Base-by-base conservation (phyloP, 2,888 invertebrate species). In the Machimus rusticus region DNA sequence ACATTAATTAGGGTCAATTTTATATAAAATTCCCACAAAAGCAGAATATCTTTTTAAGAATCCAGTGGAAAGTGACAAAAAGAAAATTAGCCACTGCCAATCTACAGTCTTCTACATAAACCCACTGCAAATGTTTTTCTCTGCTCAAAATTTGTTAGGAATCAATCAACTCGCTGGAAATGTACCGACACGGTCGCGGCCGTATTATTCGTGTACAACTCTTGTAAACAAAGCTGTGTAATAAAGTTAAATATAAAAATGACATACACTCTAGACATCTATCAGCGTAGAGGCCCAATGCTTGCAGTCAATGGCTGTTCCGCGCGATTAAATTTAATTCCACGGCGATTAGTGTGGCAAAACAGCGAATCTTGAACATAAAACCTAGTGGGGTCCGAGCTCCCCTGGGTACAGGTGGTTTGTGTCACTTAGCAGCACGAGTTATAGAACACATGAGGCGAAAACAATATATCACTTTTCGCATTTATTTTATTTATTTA, bases 191-290 rank as follows among this genome's bases (percentile, higher is more conserved):
- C 51, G 51, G 51, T 19, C 66, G 8, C 8, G 23, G 23, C 28
- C 66, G 66, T 19, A n/a, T 19, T n/a, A 19, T 23, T 9, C 19
- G 23, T 57, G 57, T 66, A 66, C 3, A 28, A 19, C 23, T 66
- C 66, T 28, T 77, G 37, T 77, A 39, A 39, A 39, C 37, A 77
- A 19, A 77, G 37, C 37, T 34, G 31, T 39, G 37, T 77, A 77
- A 77, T 77, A 77, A 77, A 39, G 77, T 39, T 77, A 77, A 77
- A 77, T 77, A 77, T 77, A 77, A 77, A 77, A 77, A 77, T 77
- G 77, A 77, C 77, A 77, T 77, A 77, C 77, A 77, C 77, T 34
- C 77, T 77, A 19, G 39, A 39, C 37, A 77, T 19, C 77, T 39
- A 37, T 77, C 77, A 19, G 77, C 37, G 19, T 28, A 34, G 4